Percentiles rank a stretch among this genome's conserved stretches.
Evolutionary conservation across 2,113 vertebrate genomes (phyloP).

Genomic region (Eurypyga helias): DNA sequence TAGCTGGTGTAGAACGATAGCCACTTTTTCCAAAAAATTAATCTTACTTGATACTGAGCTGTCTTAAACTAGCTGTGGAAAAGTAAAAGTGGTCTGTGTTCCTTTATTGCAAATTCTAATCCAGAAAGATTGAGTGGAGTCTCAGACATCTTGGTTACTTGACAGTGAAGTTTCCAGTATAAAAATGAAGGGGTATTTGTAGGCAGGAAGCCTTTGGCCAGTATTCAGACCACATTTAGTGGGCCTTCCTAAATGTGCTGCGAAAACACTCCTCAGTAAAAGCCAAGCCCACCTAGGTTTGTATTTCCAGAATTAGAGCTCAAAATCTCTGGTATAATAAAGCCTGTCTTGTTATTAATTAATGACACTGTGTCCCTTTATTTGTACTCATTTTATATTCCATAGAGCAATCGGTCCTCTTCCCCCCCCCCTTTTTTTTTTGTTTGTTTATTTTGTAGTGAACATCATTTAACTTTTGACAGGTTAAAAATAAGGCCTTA

Average conservation of each 20-base stretch:
- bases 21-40: background rate
- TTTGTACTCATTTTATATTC: background rate
- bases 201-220: background rate
- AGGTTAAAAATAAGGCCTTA: background rate
- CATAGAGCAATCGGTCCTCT: background rate
- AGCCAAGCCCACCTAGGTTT: background rate
- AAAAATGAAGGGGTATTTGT: background rate
- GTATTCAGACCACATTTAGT: background rate
- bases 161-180: background rate
- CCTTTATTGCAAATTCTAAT: background rate
- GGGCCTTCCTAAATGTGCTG: background rate
- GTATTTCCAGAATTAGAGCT: background rate
- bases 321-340: background rate
- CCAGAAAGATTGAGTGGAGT: background rate
- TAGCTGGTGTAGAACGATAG: background rate
- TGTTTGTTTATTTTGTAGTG: background rate
- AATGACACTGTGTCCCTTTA: background rate
- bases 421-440: rapidly evolving
- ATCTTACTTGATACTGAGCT: background rate
- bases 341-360: background rate
- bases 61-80: background rate
- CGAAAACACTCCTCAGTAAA: background rate
- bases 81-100: background rate
- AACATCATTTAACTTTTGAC: background rate
- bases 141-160: background rate